Conservation (phyloP, 1,140 invertebrate species). For the Bombus pyrosoma region DNA sequence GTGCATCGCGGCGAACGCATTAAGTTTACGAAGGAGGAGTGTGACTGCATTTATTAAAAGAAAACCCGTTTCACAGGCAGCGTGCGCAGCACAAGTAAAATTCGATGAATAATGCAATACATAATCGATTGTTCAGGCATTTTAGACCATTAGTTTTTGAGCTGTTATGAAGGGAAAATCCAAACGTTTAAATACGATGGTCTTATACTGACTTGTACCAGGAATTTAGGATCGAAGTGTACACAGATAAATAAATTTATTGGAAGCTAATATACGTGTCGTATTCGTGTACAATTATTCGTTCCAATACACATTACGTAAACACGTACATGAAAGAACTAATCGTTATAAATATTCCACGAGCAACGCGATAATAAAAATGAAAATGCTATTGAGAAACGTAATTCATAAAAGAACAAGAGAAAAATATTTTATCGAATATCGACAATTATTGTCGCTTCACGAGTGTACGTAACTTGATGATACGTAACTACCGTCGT, state of each 20-base stretch:
- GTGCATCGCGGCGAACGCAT: conserved; percentile 24
- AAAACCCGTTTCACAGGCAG: conserved; percentile 33
- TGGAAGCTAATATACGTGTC: no score
- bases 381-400: not conserved
- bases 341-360: not conserved
- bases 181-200: not conserved
- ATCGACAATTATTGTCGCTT: not conserved
- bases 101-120: conserved; percentile 37
- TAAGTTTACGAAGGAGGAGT: conserved; percentile 23
- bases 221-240: no score
- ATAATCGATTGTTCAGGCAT: not conserved
- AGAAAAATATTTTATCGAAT: not conserved
- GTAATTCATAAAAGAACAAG: not conserved
- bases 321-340: not conserved
- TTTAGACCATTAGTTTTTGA: no score
- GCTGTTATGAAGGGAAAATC: not conserved
- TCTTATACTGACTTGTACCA: no score
- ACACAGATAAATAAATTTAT: no score
- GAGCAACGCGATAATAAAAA: not conserved
- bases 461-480: not conserved
- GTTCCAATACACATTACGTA: not conserved
- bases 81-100: conserved; percentile 28
- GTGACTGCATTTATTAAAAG: conserved; percentile 25
- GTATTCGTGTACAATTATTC: not conserved
- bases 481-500: not conserved